Evolutionary conservation across 1,140 invertebrate species (phyloP), one percentile per base, ranked within the genome.

Genomic region (Physella acuta): DNA sequence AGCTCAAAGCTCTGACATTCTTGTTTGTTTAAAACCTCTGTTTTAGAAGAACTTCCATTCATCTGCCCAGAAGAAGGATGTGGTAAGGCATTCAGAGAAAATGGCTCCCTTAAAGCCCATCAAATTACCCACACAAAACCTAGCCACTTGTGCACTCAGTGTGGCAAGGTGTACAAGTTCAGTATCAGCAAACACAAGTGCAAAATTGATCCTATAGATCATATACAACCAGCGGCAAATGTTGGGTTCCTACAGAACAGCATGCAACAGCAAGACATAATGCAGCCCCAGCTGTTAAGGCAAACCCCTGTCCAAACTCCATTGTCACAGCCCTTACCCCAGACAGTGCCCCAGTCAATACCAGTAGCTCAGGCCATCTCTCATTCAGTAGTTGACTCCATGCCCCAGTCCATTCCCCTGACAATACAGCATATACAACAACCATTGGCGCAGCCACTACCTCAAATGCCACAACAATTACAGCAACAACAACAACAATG

Each of bases 141-240:
- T 53, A 37, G 53, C 24, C 51, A 67, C n/a, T 33, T 67, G 20
- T 67, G 64, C 26, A 67, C 36, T 3, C 51, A 67, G 30, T 67
- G 64, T 56, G 64, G 64, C 14, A 65, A 65, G 53, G 63, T 65
- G 31, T 65, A 65, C 49, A 67, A 56, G 53, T 67, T 55, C 16
- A 56, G 53, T 28, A 28, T 67, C 16, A 56, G 53, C 33, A 67
- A 67, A 49, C 64, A 67, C 30, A 67, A 31, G 33, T 67, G 62
- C 24, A 64, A 52, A 52, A 44, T 39, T 14, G 59, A 61, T 16
- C n/a, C 26, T n/a, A n/a, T n/a, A n/a, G n/a, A n/a, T n/a, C n/a
- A n/a, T n/a, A n/a, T n/a, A n/a, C n/a, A n/a, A n/a, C n/a, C n/a
- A n/a, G n/a, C n/a, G n/a, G n/a, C n/a, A n/a, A n/a, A n/a, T n/a